phyloP scores from a whole-genome alignment of 2,888 invertebrate genomes.

The Trachelus stipa region DNA sequence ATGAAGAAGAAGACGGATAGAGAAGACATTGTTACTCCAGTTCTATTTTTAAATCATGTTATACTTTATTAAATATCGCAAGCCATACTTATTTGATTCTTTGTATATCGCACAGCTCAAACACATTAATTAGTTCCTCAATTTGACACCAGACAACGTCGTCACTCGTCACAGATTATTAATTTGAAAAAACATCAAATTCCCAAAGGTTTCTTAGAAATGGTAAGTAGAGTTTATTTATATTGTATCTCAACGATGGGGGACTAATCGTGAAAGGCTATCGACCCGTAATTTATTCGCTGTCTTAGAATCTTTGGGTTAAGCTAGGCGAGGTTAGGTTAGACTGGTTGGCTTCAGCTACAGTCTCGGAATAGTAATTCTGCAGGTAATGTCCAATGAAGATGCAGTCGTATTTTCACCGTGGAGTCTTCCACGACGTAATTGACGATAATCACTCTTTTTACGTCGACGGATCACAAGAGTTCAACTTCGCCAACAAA shows the following conservation, averaged over 20 bases:
- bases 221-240: not conserved
- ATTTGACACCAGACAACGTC: not conserved
- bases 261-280: not conserved
- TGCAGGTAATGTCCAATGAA: not conserved
- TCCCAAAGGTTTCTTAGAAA: not conserved
- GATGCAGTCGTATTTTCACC: not conserved
- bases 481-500: not conserved
- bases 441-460: not conserved
- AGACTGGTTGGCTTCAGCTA: not conserved
- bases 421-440: not conserved
- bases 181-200: not conserved
- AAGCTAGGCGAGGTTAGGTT: not conserved
- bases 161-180: not conserved
- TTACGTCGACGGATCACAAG: not conserved
- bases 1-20: not conserved
- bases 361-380: not conserved
- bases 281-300: not conserved
- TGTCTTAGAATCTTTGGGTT: not conserved
- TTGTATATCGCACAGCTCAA: not conserved
- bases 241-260: not conserved
- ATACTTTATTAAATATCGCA: not conserved
- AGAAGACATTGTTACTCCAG: not conserved
- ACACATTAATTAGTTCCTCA: not conserved
- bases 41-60: not conserved
- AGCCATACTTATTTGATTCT: not conserved